These are phyloP conservation scores for Malthinus seriepunctatus DNA, from an alignment of 2,888 invertebrate genomes.

Conservation along the genomic window DNA sequence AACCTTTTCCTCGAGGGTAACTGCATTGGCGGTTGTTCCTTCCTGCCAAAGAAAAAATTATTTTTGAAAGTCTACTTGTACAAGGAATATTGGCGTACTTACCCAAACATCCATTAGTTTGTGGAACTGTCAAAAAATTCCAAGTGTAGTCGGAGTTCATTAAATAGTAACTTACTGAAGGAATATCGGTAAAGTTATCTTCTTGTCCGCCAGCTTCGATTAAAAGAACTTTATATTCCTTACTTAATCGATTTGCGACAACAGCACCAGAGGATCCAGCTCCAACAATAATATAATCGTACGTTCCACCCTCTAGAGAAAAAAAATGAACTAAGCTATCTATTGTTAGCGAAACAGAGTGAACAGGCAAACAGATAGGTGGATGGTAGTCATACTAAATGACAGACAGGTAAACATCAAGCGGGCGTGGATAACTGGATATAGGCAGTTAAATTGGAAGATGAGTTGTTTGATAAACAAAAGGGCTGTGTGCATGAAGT, in stretches of 20 bases:
- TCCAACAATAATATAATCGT: conserved; percentile 77
- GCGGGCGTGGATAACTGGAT: too few species aligned
- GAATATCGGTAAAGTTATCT: conserved; percentile 41
- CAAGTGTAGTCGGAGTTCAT: not conserved
- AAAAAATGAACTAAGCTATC: too few species aligned
- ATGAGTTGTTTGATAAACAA: too few species aligned
- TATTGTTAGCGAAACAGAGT: too few species aligned
- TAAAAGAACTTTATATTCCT: conserved; percentile 77
- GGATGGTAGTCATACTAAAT: too few species aligned
- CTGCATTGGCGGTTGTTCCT: not conserved
- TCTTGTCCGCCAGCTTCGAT: conserved; percentile 82
- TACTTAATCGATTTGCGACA: conserved; percentile 75
- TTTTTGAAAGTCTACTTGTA: too few species aligned
- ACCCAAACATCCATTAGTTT: conserved; percentile 4
- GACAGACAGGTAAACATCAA: too few species aligned
- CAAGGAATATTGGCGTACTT: too few species aligned
- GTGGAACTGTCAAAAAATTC: not conserved
- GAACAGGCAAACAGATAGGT: too few species aligned
- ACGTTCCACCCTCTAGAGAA: not conserved
- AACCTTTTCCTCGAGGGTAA: not conserved
- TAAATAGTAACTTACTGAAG: not conserved
- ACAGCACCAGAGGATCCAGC: conserved; percentile 85
- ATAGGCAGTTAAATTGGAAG: too few species aligned
- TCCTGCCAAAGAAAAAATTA: not conserved
- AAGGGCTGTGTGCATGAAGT: too few species aligned